phyloP scores from a whole-genome alignment of 2,113 vertebrate species.

The Murina feae region DNA sequence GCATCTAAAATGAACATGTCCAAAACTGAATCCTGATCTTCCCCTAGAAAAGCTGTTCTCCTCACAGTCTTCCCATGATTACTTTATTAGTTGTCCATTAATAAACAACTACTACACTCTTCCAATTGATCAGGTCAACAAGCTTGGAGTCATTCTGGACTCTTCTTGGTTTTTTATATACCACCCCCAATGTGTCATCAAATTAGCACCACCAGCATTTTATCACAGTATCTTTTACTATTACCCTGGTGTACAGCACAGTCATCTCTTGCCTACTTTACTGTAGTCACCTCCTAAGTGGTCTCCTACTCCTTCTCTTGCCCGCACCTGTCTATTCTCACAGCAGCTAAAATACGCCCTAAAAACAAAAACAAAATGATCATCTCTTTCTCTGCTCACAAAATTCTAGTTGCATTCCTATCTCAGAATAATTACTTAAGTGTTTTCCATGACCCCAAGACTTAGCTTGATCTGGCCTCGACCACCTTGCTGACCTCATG shows the following conservation, averaged over 20 bases:
- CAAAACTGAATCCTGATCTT: not conserved
- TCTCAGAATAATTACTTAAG: not conserved
- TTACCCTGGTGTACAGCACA: not conserved
- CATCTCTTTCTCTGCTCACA: not conserved
- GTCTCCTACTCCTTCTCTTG: not conserved
- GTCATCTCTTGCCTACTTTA: not conserved
- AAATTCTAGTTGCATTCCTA: not conserved
- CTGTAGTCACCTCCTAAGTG: not conserved
- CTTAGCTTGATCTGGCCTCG: not conserved
- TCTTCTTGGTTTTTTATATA: not conserved
- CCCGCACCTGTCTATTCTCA: not conserved
- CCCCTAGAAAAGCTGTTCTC: not conserved
- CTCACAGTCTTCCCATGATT: not conserved
- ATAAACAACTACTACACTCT: not conserved
- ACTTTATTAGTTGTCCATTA: not conserved
- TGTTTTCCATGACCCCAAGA: not conserved
- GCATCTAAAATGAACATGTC: not conserved
- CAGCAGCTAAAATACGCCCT: not conserved
- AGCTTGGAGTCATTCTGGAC: not conserved
- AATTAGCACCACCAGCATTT: not conserved
- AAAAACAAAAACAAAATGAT: not conserved
- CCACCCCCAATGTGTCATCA: not conserved
- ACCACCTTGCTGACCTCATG: not conserved
- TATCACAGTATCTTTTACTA: not conserved
- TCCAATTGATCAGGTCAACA: not conserved